Percentiles rank a stretch among this genome's conserved stretches.
phyloP scores from a whole-genome alignment of 2,797 vertebrate genomes.

The Myiotriccus ornatus region DNA sequence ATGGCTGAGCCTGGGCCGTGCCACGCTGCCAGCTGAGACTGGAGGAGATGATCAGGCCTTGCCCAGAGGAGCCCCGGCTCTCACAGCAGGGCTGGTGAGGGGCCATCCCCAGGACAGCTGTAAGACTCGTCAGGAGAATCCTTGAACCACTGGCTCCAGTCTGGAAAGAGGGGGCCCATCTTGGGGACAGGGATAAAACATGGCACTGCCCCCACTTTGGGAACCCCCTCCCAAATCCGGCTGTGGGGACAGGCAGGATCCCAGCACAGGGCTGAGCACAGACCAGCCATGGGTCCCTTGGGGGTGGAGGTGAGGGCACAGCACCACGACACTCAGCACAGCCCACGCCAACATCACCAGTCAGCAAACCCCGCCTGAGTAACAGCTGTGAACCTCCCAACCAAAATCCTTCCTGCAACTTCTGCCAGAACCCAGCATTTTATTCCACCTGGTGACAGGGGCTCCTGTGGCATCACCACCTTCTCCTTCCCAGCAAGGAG shows the following conservation, averaged over 20 bases:
- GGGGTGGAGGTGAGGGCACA: accelerated
- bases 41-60: not conserved
- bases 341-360: accelerated
- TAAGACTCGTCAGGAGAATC: not conserved
- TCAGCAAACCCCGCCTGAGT: accelerated
- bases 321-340: accelerated
- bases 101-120: not conserved
- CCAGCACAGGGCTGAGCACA: not conserved
- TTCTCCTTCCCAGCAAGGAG: not conserved
- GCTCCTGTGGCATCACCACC: not conserved
- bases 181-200: not conserved
- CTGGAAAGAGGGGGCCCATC: accelerated
- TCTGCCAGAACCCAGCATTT: not conserved
- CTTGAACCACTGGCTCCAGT: not conserved
- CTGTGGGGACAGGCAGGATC: not conserved
- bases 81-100: accelerated
- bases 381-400: not conserved
- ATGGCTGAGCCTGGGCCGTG: not conserved
- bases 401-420: accelerated
- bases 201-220: accelerated
- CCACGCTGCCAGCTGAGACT: not conserved
- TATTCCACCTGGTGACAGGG: accelerated
- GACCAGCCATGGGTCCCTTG: not conserved
- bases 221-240: not conserved
- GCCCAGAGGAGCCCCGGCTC: not conserved